These are phyloP conservation scores for Drosophila yakuba DNA, from an alignment of 1,140 invertebrate species.

Conservation along the genomic window DNA sequence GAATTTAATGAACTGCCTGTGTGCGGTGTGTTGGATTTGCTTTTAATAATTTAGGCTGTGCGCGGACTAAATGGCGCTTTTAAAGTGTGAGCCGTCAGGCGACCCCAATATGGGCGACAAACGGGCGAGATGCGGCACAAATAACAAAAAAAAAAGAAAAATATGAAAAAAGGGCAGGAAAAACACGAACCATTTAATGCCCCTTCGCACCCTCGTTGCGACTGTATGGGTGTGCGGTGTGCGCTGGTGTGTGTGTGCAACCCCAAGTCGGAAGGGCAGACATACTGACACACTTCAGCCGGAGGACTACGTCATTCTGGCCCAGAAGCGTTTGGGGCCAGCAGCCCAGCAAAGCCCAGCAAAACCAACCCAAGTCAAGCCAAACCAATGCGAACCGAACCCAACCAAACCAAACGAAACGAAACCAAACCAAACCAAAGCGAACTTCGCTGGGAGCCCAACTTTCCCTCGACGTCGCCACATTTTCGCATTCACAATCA, in stretches of 20 bases:
- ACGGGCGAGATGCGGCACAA: slow-evolving; percentile 37
- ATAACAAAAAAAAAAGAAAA: slow-evolving; percentile 9
- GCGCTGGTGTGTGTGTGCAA: slow-evolving; percentile 51
- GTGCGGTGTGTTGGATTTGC: slow-evolving; percentile 59
- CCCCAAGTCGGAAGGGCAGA: slow-evolving; percentile 57
- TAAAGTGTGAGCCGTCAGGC: slow-evolving; percentile 74
- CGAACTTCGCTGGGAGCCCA: slow-evolving; percentile 24
- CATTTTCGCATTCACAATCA: slow-evolving; percentile 81
- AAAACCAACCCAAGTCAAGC: background rate
- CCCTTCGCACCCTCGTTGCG: slow-evolving; percentile 37
- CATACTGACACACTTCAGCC: slow-evolving; percentile 72
- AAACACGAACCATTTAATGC: slow-evolving; percentile 74
- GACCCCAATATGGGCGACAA: slow-evolving; percentile 59
- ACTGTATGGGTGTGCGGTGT: slow-evolving; percentile 39
- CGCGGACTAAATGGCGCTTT: slow-evolving; percentile 74
- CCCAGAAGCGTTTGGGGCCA: slow-evolving; percentile 30
- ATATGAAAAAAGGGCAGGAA: slow-evolving; percentile 30
- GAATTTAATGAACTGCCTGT: slow-evolving; percentile 70
- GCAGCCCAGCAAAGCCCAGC: slow-evolving; percentile 8
- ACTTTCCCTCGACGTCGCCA: slow-evolving; percentile 64
- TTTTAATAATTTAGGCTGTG: slow-evolving; percentile 77
- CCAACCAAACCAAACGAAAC: slow-evolving; percentile 6
- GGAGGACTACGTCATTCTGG: slow-evolving; percentile 79
- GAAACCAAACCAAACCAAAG: slow-evolving; percentile 18
- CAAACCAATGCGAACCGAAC: background rate